A percentile compares a stretch with the other conserved stretches of the same genome.
Evolutionary conservation across 2,797 vertebrate genomes (phyloP).

Genomic region (Spondyliosoma cantharus): DNA sequence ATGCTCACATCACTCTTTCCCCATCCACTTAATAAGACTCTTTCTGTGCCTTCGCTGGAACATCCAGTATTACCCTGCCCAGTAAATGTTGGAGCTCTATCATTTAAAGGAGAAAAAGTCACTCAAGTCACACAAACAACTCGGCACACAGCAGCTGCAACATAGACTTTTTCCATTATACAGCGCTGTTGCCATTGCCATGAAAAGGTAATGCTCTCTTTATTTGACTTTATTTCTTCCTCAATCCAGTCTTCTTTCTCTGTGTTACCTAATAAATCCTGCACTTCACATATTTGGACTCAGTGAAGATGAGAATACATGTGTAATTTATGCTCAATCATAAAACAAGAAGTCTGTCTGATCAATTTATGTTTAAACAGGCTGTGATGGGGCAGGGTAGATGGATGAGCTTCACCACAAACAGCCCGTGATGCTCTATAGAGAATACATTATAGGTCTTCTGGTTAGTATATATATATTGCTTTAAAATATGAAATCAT

Average conservation of each 20-base stretch:
- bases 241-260: not conserved
- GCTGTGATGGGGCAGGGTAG: not conserved
- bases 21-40: slow-evolving; percentile 29
- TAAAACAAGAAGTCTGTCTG: not conserved
- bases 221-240: not conserved
- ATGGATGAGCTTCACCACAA: not conserved
- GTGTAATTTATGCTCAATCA: not conserved
- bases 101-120: slow-evolving; percentile 13
- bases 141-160: slow-evolving; percentile 2
- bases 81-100: slow-evolving; percentile 24
- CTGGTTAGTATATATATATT: no score
- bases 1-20: slow-evolving; percentile 35
- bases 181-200: slow-evolving; percentile 8
- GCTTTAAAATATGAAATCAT: not conserved
- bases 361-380: not conserved
- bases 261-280: not conserved
- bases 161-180: not conserved
- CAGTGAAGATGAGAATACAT: not conserved
- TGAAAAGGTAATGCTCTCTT: not conserved
- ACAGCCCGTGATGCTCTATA: not conserved
- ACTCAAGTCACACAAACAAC: not conserved
- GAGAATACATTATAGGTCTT: not conserved
- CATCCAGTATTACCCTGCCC: slow-evolving; percentile 5
- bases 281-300: slow-evolving; percentile 12
- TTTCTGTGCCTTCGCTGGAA: slow-evolving; percentile 27